A percentile compares a stretch with the other conserved stretches of the same genome.
Evolutionary conservation across 2,888 invertebrate species (phyloP).

Genomic region (Epinotia ramella): DNA sequence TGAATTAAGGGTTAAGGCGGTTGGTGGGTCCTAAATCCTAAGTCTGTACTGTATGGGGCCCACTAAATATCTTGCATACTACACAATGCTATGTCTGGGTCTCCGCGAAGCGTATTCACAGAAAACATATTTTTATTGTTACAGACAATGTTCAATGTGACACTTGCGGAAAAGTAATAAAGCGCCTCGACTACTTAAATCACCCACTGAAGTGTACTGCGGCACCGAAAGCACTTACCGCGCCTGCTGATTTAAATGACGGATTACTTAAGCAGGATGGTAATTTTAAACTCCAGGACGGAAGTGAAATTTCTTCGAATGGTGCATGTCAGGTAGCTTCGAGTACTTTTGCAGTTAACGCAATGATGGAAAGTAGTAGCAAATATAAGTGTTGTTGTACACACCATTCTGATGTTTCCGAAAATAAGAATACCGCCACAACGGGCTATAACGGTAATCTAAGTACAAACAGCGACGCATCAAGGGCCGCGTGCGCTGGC

Average conservation of each 20-base stretch:
- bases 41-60: background rate
- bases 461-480: background rate
- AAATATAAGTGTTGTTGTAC: background rate
- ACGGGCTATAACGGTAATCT: background rate
- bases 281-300: background rate
- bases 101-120: background rate
- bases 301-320: background rate
- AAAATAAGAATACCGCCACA: background rate
- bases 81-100: background rate
- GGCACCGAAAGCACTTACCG: slow-evolving; percentile 1
- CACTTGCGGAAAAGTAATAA: slow-evolving; percentile 48
- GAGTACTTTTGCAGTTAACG: background rate
- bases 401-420: background rate
- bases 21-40: too few species aligned
- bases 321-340: background rate
- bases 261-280: background rate
- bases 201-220: slow-evolving; percentile 48
- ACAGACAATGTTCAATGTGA: slow-evolving; percentile 49
- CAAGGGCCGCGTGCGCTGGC: background rate
- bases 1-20: too few species aligned
- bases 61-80: background rate
- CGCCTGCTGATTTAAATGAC: background rate
- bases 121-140: slow-evolving; percentile 29
- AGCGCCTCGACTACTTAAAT: slow-evolving; percentile 37
- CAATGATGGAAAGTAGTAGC: background rate